These are phyloP conservation scores for human DNA, from an alignment of 2,113 vertebrate species.

Conservation along the genomic window DNA sequence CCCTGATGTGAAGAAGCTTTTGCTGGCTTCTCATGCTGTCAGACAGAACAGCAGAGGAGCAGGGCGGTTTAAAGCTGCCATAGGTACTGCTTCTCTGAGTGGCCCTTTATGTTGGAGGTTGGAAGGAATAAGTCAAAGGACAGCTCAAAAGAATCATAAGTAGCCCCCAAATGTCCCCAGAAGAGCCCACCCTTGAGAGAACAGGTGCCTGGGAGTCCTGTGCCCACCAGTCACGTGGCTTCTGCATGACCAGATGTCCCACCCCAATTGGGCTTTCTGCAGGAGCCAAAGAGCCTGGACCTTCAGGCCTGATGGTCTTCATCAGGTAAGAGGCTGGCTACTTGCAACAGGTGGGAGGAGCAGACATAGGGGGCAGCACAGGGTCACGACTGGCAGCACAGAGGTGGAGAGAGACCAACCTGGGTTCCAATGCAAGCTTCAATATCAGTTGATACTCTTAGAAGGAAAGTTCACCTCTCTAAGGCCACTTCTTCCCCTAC, in stretches of 20 bases:
- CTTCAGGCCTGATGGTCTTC: neutral
- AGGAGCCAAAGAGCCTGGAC: no score
- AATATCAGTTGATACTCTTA: neutral
- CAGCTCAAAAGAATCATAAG: neutral
- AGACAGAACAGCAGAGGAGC: no score
- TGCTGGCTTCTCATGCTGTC: neutral
- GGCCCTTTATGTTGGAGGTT: neutral
- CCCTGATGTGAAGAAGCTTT: neutral
- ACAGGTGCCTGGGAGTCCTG: neutral
- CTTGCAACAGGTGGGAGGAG: no score
- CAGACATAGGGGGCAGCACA: fast-evolving
- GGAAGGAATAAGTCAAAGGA: neutral
- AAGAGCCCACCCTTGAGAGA: neutral
- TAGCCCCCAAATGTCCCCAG: neutral
- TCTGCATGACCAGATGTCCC: neutral
- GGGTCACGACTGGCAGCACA: fast-evolving
- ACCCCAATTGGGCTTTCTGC: neutral
- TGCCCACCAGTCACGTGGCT: fast-evolving
- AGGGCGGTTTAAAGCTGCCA: neutral
- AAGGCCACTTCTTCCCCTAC: neutral
- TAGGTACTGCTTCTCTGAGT: neutral
- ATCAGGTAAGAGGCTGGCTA: neutral
- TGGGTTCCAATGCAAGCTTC: neutral
- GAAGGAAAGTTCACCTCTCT: neutral
- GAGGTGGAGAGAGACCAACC: neutral